Percentiles rank a stretch among this genome's conserved stretches.
Conservation (phyloP, 2,888 invertebrate species). For the Papilio protenor region DNA sequence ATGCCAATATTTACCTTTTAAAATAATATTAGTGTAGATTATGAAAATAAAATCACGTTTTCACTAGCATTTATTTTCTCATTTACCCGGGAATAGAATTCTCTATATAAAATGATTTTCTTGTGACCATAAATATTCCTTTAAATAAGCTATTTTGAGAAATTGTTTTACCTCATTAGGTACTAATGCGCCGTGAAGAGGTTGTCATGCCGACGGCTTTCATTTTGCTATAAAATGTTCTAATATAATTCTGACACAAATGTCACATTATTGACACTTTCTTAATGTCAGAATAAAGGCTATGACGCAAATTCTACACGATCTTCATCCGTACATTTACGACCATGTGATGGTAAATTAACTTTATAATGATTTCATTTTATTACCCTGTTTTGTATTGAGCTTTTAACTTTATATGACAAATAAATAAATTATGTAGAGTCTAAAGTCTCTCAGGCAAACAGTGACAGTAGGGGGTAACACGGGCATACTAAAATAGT, state of each 20-base stretch:
- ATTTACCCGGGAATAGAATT: background rate
- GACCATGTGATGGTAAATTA: background rate
- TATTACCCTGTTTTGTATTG: background rate
- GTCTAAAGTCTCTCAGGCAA: no score
- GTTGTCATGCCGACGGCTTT: background rate
- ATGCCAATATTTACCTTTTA: background rate
- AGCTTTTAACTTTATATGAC: background rate
- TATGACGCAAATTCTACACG: background rate
- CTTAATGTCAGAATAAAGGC: constrained; percentile 30
- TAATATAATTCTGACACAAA: constrained; percentile 27
- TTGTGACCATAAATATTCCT: constrained; percentile 18
- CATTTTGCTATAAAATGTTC: constrained; percentile 1
- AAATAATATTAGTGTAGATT: background rate
- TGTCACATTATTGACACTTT: constrained; percentile 14
- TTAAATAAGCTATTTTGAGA: constrained; percentile 25
- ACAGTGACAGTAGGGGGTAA: no score
- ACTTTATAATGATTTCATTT: background rate
- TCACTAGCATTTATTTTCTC: background rate
- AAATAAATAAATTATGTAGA: no score
- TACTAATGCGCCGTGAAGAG: constrained; percentile 30
- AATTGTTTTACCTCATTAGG: constrained; percentile 28
- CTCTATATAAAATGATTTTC: background rate
- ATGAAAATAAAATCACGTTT: background rate
- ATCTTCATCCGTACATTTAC: background rate
- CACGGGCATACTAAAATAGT: no score